phyloP scores from a whole-genome alignment of 2,888 invertebrate species.

The Pheosia gnoma region DNA sequence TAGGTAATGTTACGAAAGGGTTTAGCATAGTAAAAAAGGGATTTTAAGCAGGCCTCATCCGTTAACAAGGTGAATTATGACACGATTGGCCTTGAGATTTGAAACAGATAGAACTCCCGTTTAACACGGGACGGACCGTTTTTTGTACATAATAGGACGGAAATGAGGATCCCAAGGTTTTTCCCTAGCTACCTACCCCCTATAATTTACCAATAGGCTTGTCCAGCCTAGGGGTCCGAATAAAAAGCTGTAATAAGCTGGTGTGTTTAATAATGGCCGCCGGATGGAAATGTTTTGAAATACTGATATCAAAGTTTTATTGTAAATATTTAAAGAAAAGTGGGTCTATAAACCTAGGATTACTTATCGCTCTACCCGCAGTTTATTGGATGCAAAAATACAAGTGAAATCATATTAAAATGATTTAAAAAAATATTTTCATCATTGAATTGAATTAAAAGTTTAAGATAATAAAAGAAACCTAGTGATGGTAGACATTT shows the following conservation, averaged over 20 bases:
- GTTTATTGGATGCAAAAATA: too few species aligned
- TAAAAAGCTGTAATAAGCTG: conserved; percentile 23
- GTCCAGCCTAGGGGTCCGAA: conserved; percentile 17
- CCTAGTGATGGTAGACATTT: too few species aligned
- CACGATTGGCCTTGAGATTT: conserved; percentile 44
- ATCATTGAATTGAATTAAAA: too few species aligned
- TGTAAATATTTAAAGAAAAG: neutral
- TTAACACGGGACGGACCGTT: conserved; percentile 39
- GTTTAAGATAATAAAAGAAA: too few species aligned
- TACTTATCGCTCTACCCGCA: too few species aligned
- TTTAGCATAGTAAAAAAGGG: conserved; percentile 14
- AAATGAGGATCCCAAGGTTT: conserved; percentile 34
- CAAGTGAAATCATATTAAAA: too few species aligned
- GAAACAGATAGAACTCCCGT: conserved; percentile 43
- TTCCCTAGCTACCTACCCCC: conserved; percentile 23
- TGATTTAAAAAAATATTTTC: too few species aligned
- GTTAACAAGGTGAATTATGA: conserved; percentile 36
- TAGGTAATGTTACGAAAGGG: conserved; percentile 8
- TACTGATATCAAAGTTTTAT: neutral
- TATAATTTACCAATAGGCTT: conserved; percentile 34
- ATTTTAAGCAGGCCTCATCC: conserved; percentile 9
- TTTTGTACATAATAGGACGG: conserved; percentile 45
- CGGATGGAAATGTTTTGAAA: neutral
- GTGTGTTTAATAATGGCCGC: conserved; percentile 5
- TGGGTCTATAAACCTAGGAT: neutral